Base-by-base conservation (phyloP, 1,140 invertebrate species). In the Scaptomyza hsui region DNA sequence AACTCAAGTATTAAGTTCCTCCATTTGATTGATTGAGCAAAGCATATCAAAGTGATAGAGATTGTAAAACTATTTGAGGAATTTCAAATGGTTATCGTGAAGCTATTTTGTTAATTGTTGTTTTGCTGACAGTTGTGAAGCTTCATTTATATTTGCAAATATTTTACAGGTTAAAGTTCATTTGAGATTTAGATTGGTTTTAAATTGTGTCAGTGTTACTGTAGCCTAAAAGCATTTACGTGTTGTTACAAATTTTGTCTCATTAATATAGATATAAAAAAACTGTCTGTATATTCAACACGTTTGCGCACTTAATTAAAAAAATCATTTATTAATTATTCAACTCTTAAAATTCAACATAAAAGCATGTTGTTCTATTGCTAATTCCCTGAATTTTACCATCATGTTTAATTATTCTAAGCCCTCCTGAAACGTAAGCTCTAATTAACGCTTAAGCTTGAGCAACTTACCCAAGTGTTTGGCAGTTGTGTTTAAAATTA, bases 401-500 rank as follows among this genome's bases (percentile, higher is more conserved):
- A 18, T 49, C 18, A 24, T 26, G 35, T 42, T 49, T 64, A 64
- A 64, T 49, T 63, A 26, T 16, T 13, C 12, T 42, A 56, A 70
- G 63, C 51, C 60, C 44, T 21, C 12, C 12, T 64, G 26, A 44
- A 68, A 37, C 37, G 48, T 55, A 47, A 41, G 42, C 32, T 21
- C 49, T 47, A 70, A 64, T 56, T 70, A 64, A 48, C 35, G 44
- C 49, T 69, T 48, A 47, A 63, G 59, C 42, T n/a, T 9, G 10
- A 42, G 16, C 32, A 56, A 70, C 67, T 70, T 70, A 70, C 67
- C 67, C 26, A 35, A 48, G 16, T 49, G 15, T 48, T 62, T 10
- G 13, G 32, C 7, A 5, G 44, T 62, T 55, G 67, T 29, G 41
- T 42, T 56, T 26, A 26, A 42, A 64, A 62, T 52, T 42, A 9